These are phyloP conservation scores for Rhincodon typus DNA, from an alignment of 2,797 vertebrate genomes.

Conservation along the genomic window DNA sequence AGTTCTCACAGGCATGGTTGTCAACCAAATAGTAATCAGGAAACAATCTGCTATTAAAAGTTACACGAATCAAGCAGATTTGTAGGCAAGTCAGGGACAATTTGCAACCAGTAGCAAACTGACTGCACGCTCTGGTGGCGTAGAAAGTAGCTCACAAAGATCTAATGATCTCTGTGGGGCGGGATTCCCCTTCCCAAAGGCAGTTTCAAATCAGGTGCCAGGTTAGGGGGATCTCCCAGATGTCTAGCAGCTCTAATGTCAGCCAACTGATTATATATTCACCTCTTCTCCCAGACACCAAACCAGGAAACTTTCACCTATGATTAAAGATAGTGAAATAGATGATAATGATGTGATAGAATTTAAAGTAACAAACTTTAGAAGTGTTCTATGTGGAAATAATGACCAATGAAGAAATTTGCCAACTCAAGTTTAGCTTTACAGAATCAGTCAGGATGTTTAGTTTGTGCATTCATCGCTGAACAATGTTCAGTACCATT, in stretches of 20 bases:
- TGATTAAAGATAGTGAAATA: background rate
- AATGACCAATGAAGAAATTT: too few species aligned
- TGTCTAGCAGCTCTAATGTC: background rate
- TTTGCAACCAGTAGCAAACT: background rate
- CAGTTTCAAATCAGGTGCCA: background rate
- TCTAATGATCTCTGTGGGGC: background rate
- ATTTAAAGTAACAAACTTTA: background rate
- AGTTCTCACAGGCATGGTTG: background rate
- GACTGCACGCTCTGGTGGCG: background rate
- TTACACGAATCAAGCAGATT: background rate
- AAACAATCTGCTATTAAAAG: background rate
- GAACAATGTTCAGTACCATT: too few species aligned
- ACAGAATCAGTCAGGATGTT: too few species aligned
- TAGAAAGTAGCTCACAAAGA: background rate
- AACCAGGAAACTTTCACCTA: background rate
- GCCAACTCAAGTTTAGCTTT: too few species aligned
- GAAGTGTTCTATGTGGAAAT: too few species aligned
- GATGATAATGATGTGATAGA: background rate
- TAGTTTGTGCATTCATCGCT: too few species aligned
- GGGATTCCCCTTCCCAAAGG: background rate
- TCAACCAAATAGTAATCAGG: background rate
- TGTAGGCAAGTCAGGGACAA: background rate
- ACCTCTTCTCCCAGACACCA: background rate
- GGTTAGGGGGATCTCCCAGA: background rate
- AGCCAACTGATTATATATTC: background rate